These are phyloP conservation scores for Squalus acanthias DNA, from an alignment of 2,797 vertebrate species.

Conservation along the genomic window DNA sequence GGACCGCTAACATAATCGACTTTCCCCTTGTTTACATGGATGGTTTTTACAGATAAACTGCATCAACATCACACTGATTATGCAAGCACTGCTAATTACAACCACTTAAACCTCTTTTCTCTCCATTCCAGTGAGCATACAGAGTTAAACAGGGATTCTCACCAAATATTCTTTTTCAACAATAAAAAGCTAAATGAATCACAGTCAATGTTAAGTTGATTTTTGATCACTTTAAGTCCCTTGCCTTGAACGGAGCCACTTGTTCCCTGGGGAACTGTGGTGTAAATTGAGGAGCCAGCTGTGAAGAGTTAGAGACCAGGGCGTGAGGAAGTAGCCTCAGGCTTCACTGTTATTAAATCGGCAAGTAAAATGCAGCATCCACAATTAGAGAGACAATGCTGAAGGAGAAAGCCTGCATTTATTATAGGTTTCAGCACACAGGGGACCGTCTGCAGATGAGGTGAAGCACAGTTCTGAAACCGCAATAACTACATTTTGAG, in stretches of 20 bases:
- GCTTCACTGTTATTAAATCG: constrained; percentile 25
- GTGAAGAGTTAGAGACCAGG: not conserved
- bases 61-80: not conserved
- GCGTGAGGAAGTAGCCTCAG: not conserved
- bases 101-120: not conserved
- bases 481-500: not conserved
- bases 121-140: not conserved
- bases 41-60: not conserved
- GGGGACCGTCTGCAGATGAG: not conserved
- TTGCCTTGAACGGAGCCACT: not conserved
- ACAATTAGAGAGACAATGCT: constrained; percentile 21
- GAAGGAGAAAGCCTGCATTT: not conserved
- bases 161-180: not conserved
- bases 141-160: not conserved
- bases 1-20: not conserved
- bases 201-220: not conserved
- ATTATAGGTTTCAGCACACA: not conserved
- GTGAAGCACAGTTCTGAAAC: not conserved
- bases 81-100: not conserved
- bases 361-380: constrained; percentile 8
- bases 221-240: constrained; percentile 19
- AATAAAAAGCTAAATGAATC: not conserved
- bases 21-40: not conserved
- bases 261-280: not conserved
- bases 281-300: not conserved